phyloP scores from a whole-genome alignment of 2,113 vertebrate genomes.

The Coryphaenoides rupestris region DNA sequence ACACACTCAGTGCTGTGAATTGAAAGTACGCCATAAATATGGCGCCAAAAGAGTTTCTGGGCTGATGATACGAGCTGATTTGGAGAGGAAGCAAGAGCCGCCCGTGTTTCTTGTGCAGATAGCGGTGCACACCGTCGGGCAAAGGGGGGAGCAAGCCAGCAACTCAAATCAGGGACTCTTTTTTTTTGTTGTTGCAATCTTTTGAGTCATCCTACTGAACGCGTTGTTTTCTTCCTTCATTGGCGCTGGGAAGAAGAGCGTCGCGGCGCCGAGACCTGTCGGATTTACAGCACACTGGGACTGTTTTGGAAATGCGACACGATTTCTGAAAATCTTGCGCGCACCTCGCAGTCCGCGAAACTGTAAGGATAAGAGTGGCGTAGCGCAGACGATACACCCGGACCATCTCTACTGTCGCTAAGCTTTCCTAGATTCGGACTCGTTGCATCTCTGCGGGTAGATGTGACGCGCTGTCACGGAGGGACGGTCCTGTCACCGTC shows the following conservation, averaged over 20 bases:
- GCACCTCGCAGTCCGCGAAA: constrained; percentile 44
- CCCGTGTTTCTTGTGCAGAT: constrained; percentile 52
- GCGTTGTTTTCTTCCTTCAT: constrained; percentile 18
- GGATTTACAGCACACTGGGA: constrained; percentile 49
- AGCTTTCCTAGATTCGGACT: constrained; percentile 30
- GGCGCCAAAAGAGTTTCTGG: constrained; percentile 95
- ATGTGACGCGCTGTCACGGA: constrained; percentile 60
- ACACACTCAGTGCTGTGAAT: constrained; percentile 83
- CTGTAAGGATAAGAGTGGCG: constrained; percentile 25
- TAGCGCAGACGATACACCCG: constrained; percentile 13
- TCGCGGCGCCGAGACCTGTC: constrained; percentile 28
- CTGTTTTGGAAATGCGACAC: constrained; percentile 68
- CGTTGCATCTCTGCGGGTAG: constrained; percentile 14
- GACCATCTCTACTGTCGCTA: constrained; percentile 31
- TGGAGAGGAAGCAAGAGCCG: constrained; percentile 61
- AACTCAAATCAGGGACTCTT: constrained; percentile 46
- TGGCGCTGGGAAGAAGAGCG: constrained; percentile 44
- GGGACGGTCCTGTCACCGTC: constrained; percentile 56
- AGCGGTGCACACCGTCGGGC: constrained; percentile 37
- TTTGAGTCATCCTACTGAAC: constrained; percentile 59
- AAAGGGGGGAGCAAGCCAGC: constrained; percentile 41
- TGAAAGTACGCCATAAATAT: constrained; percentile 99
- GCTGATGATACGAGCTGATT: constrained; percentile 73
- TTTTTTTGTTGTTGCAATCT: constrained; percentile 61
- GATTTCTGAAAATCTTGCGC: constrained; percentile 50